Evolutionary conservation across 1,140 invertebrate genomes (phyloP), one percentile per base, ranked within the genome.

Genomic region (Papilio glaucus): DNA sequence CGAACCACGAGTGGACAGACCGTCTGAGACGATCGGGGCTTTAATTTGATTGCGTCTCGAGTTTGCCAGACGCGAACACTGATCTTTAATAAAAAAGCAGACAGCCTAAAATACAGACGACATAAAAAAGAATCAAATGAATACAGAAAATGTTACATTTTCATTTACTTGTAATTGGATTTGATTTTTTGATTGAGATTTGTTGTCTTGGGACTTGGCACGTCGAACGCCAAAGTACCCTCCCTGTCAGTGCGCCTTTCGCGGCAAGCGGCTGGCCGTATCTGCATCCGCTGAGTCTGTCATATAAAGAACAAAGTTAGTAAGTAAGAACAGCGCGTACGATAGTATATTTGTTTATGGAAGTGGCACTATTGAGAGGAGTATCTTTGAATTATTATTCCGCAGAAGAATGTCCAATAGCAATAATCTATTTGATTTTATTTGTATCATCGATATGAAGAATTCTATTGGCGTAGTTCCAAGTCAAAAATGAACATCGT

Each of bases 371-470:
- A n/a, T n/a, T n/a, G n/a, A n/a, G n/a, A n/a, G n/a, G n/a, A n/a
- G n/a, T n/a, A n/a, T n/a, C n/a, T n/a, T n/a, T n/a, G n/a, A 33
- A 33, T 33, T 33, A 33, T 6, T 33, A 33, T 57, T 57, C 21
- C 49, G n/a, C n/a, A n/a, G n/a, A n/a, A n/a, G n/a, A n/a, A n/a
- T n/a, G n/a, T 57, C 24, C n/a, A 24, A 38, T 37, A 39, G 39
- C 62, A 65, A 65, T 65, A 65, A 65, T 65, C 37, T 65, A 65
- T 65, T 65, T 24, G 37, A 65, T 39, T 41, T 65, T 65, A 65
- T 39, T 65, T 65, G n/a, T 65, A 37, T 38, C 5, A 10, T 38
- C 12, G 61, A 6, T 9, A 41, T 65, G 18, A 18, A 18, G 4
- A n/a, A 65, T 65, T 39, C 9, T n/a, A 4, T 37, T 65, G 62